Evolutionary conservation across 1,140 invertebrate genomes (phyloP).

Genomic region (Globodera rostochiensis): DNA sequence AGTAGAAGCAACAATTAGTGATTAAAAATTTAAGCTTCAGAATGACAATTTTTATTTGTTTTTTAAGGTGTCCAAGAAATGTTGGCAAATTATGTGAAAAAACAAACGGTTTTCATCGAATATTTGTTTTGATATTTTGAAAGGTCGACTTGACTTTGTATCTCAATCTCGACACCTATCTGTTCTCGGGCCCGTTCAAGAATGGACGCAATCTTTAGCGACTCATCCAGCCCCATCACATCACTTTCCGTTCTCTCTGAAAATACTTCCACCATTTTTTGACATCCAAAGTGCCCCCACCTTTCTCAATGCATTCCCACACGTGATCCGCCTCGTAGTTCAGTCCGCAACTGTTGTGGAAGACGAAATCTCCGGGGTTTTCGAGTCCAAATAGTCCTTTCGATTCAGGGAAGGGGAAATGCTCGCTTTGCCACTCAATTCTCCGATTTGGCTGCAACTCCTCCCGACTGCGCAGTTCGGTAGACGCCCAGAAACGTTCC

Average conservation of each 20-base stretch:
- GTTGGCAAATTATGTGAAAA: too few relatives aligned
- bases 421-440: neutral
- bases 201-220: neutral
- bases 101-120: too few relatives aligned
- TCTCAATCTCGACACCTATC: neutral
- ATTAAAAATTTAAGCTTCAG: too few relatives aligned
- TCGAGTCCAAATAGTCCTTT: neutral
- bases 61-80: too few relatives aligned
- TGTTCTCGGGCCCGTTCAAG: neutral
- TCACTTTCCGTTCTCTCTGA: conserved; percentile 3
- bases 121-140: neutral
- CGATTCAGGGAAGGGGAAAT: neutral
- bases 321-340: conserved; percentile 77
- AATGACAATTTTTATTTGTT: too few relatives aligned
- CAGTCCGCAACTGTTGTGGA: conserved; percentile 75
- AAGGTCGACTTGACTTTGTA: neutral
- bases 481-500: neutral
- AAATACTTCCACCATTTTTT: neutral
- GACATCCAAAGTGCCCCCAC: conserved; percentile 58
- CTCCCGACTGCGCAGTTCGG: neutral
- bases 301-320: conserved; percentile 73
- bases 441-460: neutral
- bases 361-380: conserved; percentile 59
- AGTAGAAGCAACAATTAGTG: too few relatives aligned
- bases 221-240: conserved; percentile 22